phyloP scores from a whole-genome alignment of 2,113 vertebrate species.

The Calidris pugnax region DNA sequence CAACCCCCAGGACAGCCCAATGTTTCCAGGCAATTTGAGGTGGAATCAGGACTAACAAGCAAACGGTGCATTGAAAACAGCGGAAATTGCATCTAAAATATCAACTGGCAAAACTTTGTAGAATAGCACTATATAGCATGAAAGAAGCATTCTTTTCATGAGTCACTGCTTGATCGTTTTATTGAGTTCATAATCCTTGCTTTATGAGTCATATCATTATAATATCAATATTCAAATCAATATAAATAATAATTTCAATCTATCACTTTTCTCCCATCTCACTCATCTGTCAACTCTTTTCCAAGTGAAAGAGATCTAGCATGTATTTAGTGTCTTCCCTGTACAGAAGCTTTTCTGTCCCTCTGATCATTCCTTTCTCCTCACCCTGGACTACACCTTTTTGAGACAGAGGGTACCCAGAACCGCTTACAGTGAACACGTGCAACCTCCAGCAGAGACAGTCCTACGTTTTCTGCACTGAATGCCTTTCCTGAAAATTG shows the following conservation, averaged over 20 bases:
- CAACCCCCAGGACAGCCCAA: fast-evolving
- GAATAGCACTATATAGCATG: background rate
- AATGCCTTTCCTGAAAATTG: background rate
- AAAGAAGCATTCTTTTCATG: background rate
- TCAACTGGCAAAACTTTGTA: background rate
- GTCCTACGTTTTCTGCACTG: background rate
- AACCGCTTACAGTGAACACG: background rate
- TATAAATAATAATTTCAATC: background rate
- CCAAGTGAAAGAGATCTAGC: background rate
- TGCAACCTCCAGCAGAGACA: background rate
- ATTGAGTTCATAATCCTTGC: background rate
- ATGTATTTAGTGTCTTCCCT: background rate
- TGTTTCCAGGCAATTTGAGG: background rate
- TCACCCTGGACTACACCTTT: background rate
- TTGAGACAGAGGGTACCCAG: background rate
- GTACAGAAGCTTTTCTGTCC: background rate
- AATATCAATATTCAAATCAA: background rate
- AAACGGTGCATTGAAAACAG: background rate
- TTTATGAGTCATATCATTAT: background rate
- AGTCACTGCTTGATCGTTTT: background rate
- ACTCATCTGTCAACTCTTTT: background rate
- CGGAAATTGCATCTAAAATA: background rate
- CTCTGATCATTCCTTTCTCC: background rate
- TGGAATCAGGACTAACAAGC: background rate
- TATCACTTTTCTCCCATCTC: background rate